phyloP scores from a whole-genome alignment of 2,888 invertebrate species.

The Trichacis sp. region DNA sequence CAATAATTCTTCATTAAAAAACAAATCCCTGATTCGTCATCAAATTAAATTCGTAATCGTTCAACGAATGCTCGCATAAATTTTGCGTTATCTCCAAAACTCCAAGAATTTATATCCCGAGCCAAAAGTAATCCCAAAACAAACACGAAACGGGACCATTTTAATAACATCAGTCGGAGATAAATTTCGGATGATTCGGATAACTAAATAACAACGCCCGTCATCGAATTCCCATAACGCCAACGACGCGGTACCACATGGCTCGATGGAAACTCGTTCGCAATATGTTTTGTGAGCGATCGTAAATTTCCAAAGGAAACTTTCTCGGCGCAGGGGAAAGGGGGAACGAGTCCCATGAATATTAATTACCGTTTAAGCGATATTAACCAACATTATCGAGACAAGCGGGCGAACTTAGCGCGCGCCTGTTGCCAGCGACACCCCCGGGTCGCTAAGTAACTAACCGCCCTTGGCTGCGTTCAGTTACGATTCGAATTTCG shows the following conservation, averaged over 20 bases:
- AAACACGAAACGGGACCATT: too few relatives aligned
- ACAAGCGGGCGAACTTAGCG: constrained; percentile 59
- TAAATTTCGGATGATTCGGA: too few relatives aligned
- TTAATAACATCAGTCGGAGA: too few relatives aligned
- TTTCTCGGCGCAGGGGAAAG: constrained; percentile 46
- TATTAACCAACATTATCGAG: constrained; percentile 67
- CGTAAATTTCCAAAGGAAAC: constrained; percentile 62
- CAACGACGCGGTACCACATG: background rate
- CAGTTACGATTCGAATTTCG: constrained; percentile 14
- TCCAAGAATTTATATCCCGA: too few relatives aligned
- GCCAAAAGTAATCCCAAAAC: too few relatives aligned
- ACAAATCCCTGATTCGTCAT: too few relatives aligned
- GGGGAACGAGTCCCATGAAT: constrained; percentile 64
- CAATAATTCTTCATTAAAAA: too few relatives aligned
- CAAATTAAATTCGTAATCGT: too few relatives aligned
- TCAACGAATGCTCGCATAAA: too few relatives aligned
- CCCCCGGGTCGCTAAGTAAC: constrained; percentile 27
- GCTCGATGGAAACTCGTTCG: constrained; percentile 36
- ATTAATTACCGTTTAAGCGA: constrained; percentile 68
- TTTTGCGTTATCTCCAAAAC: too few relatives aligned
- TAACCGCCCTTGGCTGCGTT: constrained; percentile 20
- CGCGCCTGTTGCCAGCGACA: constrained; percentile 53
- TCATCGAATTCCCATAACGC: background rate
- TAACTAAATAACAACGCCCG: background rate
- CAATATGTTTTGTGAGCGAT: constrained; percentile 56